Percentiles rank a stretch among this genome's conserved stretches.
These are phyloP conservation scores for Hoplostethus mediterraneus DNA, from an alignment of 2,797 vertebrate genomes.

Conservation along the genomic window DNA sequence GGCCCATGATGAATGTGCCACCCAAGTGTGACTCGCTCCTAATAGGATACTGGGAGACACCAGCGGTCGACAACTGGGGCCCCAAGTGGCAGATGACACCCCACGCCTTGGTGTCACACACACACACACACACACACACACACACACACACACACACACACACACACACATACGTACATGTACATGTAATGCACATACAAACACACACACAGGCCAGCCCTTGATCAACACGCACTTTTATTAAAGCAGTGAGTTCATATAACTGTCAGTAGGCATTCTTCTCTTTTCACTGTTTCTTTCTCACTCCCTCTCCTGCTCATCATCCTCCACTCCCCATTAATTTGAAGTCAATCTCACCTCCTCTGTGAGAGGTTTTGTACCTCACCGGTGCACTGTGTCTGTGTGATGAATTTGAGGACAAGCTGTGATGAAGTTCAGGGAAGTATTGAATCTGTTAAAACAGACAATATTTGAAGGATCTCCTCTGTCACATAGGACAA, in stretches of 20 bases:
- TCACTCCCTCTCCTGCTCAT: constrained; percentile 48
- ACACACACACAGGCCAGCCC: no score
- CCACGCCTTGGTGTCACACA: constrained; percentile 54
- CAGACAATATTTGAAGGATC: not conserved
- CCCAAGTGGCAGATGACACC: constrained; percentile 75
- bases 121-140: constrained; percentile 16
- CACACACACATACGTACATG: constrained; percentile 7
- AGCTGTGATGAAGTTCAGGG: constrained; percentile 1
- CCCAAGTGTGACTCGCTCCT: constrained; percentile 85
- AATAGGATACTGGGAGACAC: constrained; percentile 82
- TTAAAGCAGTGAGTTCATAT: constrained; percentile 37
- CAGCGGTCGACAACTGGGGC: constrained; percentile 73
- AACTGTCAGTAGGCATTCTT: constrained; percentile 45
- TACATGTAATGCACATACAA: not conserved
- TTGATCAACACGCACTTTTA: constrained; percentile 20
- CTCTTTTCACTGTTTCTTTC: constrained; percentile 22
- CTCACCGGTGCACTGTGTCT: constrained; percentile 4
- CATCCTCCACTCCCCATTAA: constrained; percentile 34
- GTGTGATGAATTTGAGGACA: not conserved
- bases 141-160: not conserved
- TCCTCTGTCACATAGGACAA: not conserved
- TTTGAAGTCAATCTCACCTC: constrained; percentile 39
- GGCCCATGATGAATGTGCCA: constrained; percentile 87
- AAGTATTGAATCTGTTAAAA: constrained; percentile 19
- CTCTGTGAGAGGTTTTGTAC: constrained; percentile 4